Evolutionary conservation across 2,797 vertebrate genomes (phyloP), one percentile per base, ranked within the genome.

Genomic region (Sebastes trivittatus): DNA sequence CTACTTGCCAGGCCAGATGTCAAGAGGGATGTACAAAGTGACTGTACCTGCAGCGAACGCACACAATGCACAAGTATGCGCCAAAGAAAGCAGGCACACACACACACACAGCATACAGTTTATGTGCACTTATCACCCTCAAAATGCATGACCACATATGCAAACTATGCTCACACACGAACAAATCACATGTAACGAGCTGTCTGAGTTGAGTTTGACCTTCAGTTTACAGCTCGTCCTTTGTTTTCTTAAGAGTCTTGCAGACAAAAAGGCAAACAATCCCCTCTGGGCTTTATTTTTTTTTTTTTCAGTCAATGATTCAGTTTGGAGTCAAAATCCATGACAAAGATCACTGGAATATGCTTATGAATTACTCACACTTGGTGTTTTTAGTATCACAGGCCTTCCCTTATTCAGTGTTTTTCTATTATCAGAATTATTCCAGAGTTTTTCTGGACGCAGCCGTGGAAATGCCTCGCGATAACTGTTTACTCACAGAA

Each of bases 401-500:
- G 67, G 72, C 73, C 81, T 9, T 7, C 16, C 20, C 34, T 73
- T 30, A 8, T 49, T 81, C 30, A 56, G 22, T 11, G 3, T 80
- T 76, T 70, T 74, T 75, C 67, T 83, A 46, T 52, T 64, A 88
- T 87, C 72, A 76, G 82, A 27, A 56, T 85, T 77, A 74, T 79
- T 79, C 22, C 56, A 58, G 25, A 49, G 46, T 62, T 68, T 68
- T 68, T 72, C 64, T 72, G 82, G 80, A 88, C 82, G 11, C 77
- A 70, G 68, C 68, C 34, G 34, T 84, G 84, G 86, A 85, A 89
- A 88, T 54, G 83, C 85, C 84, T 89, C 63, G 4, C 30, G 79
- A 87, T 88, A 88, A 90, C 84, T 86, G 87, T 93, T 92, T 93
- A 88, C 85, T 75, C 89, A 84, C 71, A 1, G 64, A 78, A 83